Evolutionary conservation across 2,113 vertebrate genomes (phyloP), one percentile per base, ranked within the genome.

Genomic region (Andinoacara biseriatus): DNA sequence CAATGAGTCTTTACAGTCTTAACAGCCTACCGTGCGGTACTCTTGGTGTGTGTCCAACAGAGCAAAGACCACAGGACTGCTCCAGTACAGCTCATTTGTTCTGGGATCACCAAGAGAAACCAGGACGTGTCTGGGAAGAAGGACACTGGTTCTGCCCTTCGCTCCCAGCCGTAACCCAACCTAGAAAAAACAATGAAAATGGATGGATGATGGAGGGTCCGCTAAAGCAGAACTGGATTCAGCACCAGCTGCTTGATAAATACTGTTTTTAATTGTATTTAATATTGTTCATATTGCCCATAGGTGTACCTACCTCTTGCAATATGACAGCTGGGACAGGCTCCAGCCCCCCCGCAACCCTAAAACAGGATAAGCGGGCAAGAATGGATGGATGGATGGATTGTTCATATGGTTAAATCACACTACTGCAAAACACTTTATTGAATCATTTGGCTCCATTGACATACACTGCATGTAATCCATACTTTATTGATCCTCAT

Each of bases 401-500:
- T 74, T 67, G 22, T 10, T 58, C 1, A 58, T 78, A 74, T 18
- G 3, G 14, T 20, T 52, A 0, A 77, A 56, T 6, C 3, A 62
- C 52, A 63, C 2, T 80, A 74, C 61, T 35, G 24, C 15, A 58
- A 31, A 79, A 80, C 29, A 72, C 17, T 22, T 79, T 35, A 74
- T 54, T 69, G 33, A 18, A 14, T 77, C 52, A 29, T 49, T 8
- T 58, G 57, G 22, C 31, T 86, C 59, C 40, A 76, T 59, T 78
- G 58, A 61, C 81, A 81, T 63, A 61, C 78, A 81, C 74, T 74
- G 49, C 65, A 81, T 72, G 63, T 15, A 87, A 91, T 88, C 59
- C 65, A 84, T 61, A 84, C 65, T 56, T 80, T 85, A 94, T 93
- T 87, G 94, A 93, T 93, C 63, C 38, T 54, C 17, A 49, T 10